Conservation (phyloP, 1,140 invertebrate species). For the Hycleus cichorii region DNA sequence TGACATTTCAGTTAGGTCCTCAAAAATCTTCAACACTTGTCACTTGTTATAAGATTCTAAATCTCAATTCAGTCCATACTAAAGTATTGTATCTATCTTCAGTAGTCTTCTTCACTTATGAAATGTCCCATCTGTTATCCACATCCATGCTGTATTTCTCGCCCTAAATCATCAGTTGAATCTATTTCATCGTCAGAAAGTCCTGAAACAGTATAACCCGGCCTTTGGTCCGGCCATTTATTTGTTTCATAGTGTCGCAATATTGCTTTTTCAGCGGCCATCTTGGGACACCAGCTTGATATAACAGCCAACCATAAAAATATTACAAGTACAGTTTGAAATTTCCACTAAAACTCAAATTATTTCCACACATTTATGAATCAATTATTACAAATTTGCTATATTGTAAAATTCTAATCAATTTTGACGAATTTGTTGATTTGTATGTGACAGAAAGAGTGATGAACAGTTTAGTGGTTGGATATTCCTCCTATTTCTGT, state of each 20-base stretch:
- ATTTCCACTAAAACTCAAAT: constrained; percentile 9
- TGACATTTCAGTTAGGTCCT: neutral
- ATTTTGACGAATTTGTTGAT: no score
- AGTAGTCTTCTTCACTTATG: neutral
- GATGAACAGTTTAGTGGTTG: no score
- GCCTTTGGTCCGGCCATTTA: constrained; percentile 17
- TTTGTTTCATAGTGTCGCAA: constrained; percentile 27
- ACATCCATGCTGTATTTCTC: neutral
- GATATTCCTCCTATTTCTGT: no score
- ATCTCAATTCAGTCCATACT: neutral
- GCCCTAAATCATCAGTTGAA: no score
- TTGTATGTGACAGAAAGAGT: no score
- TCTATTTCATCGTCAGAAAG: neutral
- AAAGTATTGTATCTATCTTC: neutral
- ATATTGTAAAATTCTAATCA: no score
- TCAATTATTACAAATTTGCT: no score
- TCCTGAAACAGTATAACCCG: neutral
- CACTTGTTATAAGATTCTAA: neutral
- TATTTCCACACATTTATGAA: neutral
- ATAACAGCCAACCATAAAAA: constrained; percentile 28
- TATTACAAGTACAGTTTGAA: constrained; percentile 8
- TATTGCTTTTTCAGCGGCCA: constrained; percentile 28
- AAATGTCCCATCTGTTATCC: neutral
- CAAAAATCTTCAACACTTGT: neutral
- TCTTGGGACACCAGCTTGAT: constrained; percentile 26